A percentile compares a stretch with the other conserved stretches of the same genome.
These are phyloP conservation scores for Troides aeacus DNA, from an alignment of 2,888 invertebrate genomes.

Conservation along the genomic window DNA sequence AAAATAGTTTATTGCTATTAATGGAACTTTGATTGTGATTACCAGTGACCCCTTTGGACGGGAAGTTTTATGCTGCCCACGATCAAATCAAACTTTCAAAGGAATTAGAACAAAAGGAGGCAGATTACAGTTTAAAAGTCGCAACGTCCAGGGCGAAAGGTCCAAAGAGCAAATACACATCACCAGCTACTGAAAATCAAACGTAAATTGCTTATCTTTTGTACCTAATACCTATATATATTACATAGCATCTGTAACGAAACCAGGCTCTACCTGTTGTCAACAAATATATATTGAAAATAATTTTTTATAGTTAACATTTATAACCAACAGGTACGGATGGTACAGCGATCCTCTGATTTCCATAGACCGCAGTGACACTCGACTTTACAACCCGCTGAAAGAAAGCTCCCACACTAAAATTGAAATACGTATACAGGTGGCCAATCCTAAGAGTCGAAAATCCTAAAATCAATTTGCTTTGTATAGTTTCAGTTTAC, in stretches of 20 bases:
- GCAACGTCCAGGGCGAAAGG: conserved; percentile 65
- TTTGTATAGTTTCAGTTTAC: not conserved
- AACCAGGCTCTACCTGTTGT: not conserved
- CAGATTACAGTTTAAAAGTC: conserved; percentile 58
- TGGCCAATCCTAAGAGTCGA: conserved; percentile 57
- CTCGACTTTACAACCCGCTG: conserved; percentile 61
- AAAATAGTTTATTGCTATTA: not conserved
- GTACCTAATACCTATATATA: not conserved
- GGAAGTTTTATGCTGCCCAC: conserved; percentile 70
- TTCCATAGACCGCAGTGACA: conserved; percentile 58
- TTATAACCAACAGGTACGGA: conserved; percentile 56
- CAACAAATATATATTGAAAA: too few species aligned
- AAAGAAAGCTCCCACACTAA: conserved; percentile 64
- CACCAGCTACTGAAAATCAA: conserved; percentile 61
- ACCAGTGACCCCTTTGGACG: conserved; percentile 56
- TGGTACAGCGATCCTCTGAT: conserved; percentile 60
- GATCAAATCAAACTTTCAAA: conserved; percentile 53
- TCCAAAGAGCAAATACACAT: conserved; percentile 60
- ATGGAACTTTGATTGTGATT: not conserved
- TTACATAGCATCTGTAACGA: not conserved
- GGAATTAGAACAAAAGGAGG: conserved; percentile 55
- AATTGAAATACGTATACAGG: conserved; percentile 62
- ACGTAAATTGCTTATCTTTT: conserved; percentile 43
- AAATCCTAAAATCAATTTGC: not conserved
- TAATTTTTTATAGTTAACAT: not conserved